Evolutionary conservation across 2,113 vertebrate species (phyloP).

Genomic region (Clinocottus analis): DNA sequence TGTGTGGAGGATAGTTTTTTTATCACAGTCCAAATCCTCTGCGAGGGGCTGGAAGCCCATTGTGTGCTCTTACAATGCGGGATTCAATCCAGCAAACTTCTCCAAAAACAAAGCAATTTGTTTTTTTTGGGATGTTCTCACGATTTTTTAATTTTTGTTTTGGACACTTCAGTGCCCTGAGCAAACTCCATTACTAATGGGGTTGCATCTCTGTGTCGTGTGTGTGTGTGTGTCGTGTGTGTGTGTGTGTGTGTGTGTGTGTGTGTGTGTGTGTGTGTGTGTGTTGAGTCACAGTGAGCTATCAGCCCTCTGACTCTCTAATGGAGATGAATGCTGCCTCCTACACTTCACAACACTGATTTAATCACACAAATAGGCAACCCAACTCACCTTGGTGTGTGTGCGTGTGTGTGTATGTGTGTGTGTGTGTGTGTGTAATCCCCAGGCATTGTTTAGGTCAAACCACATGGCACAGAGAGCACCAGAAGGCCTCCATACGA

Average conservation of each 20-base stretch:
- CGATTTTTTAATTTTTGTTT: constrained; percentile 31
- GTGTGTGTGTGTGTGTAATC: not conserved
- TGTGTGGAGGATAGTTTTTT: not conserved
- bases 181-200: constrained; percentile 42
- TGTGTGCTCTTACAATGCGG: not conserved
- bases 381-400: constrained; percentile 37
- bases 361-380: constrained; percentile 71
- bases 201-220: constrained; percentile 31
- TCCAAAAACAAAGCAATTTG: constrained; percentile 4
- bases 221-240: constrained; percentile 7
- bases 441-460: constrained; percentile 23
- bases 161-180: constrained; percentile 43
- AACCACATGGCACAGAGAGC: constrained; percentile 17
- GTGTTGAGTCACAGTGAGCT: constrained; percentile 54
- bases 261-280: constrained; percentile 31
- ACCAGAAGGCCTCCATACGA: constrained; percentile 28
- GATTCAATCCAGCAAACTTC: constrained; percentile 5
- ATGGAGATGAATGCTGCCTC: constrained; percentile 62
- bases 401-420: constrained; percentile 5
- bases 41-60: not conserved
- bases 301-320: constrained; percentile 42
- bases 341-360: constrained; percentile 61
- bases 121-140: constrained; percentile 14
- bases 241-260: constrained; percentile 11
- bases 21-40: not conserved